Conservation (phyloP, 2,888 invertebrate genomes). For the Eulithis prunata region DNA sequence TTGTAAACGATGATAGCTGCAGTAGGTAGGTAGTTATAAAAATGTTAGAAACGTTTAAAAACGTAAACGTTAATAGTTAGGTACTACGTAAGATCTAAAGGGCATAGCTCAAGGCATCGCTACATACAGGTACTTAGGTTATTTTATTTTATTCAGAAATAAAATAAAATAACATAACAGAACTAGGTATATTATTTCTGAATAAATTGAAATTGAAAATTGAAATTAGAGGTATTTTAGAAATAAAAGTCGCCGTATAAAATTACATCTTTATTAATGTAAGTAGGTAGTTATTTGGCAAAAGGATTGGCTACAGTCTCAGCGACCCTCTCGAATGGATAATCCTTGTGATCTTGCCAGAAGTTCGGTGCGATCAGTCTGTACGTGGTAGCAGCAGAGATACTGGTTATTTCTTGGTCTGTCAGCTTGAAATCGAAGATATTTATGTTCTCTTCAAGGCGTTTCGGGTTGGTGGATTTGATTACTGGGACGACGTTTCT, state of each 20-base stretch:
- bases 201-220: too few species aligned
- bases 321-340: constrained; percentile 69
- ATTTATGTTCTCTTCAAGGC: constrained; percentile 65
- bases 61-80: too few species aligned
- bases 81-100: too few species aligned
- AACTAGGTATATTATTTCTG: too few species aligned
- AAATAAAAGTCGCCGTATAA: not conserved
- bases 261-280: constrained; percentile 5
- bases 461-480: constrained; percentile 60
- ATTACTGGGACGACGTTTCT: constrained; percentile 68
- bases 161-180: too few species aligned
- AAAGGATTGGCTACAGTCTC: constrained; percentile 63
- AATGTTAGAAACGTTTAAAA: too few species aligned
- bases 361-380: constrained; percentile 68
- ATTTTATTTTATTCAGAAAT: too few species aligned
- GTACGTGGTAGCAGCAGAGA: constrained; percentile 53
- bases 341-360: constrained; percentile 72
- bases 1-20: too few species aligned
- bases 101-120: too few species aligned
- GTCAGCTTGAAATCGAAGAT: constrained; percentile 71
- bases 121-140: too few species aligned
- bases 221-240: not conserved
- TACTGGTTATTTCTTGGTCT: constrained; percentile 56
- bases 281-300: constrained; percentile 2
- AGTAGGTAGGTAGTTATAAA: too few species aligned